Base-by-base conservation (phyloP, 2,797 vertebrate genomes). In the Gastrophryne carolinensis region DNA sequence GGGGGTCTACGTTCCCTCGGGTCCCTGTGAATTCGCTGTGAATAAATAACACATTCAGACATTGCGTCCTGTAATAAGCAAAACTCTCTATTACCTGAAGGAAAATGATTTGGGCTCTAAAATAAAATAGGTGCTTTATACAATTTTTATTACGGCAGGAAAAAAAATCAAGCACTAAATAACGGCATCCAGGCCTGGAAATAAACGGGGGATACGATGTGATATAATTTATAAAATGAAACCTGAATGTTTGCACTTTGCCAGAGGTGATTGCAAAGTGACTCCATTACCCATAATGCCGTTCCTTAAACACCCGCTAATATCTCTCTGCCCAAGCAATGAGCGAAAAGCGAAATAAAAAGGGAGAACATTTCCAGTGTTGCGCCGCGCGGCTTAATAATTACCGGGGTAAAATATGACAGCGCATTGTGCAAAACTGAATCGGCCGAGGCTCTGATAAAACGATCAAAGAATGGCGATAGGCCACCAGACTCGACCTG, bases 391-490 rank as follows among this genome's bases (percentile, higher is more conserved):
- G 24, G 2, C 8, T 1, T 17, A 27, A 56, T 54, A 54, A 68
- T 50, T 68, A 60, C 50, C 32, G 54, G 50, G 34, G 27, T n/a
- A 37, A 49, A 58, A 74, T 34, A 35, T 50, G 52, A 68, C 23
- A 30, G 12, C 30, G 2, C 29, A 30, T 52, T 41, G 64, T 61
- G 54, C 26, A 69, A 68, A 69, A n/a, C 44, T 69, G 73, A 52
- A 52, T 60, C 57, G 12, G 73, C 56, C 1, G 34, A 17, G 39
- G 54, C 52, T 19, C 56, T 47, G 57, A 26, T 35, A 49, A 44
- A 70, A 53, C 32, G 32, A 69, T 44, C 13, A 50, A 34, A 23
- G 44, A 9, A 35, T 23, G 41, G 39, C 32, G 47, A 32, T 8
- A 8, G 64, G 49, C 23, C 29, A 19, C 26, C 2, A 57, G 17